phyloP scores from a whole-genome alignment of 2,797 vertebrate species.

The Premnoplex brunnescens region DNA sequence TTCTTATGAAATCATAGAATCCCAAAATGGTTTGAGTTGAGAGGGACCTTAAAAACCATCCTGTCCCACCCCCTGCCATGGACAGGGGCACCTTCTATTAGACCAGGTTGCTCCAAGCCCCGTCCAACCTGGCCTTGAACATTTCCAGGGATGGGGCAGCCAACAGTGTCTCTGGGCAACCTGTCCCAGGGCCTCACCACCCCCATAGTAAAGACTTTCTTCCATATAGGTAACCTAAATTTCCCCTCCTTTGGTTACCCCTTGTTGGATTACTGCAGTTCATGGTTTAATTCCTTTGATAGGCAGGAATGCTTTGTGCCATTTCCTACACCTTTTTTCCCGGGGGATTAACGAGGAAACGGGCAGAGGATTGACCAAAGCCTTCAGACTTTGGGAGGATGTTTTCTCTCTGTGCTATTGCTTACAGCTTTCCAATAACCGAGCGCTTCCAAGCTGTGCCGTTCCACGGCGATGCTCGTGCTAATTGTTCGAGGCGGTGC shows the following conservation, averaged over 20 bases:
- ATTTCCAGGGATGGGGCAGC: background rate
- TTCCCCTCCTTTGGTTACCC: background rate
- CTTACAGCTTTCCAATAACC: background rate
- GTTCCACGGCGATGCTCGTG: background rate
- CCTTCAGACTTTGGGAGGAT: background rate
- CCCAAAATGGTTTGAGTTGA: background rate
- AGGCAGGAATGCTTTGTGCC: background rate
- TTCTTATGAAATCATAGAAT: background rate
- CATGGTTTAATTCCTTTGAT: conserved; percentile 24
- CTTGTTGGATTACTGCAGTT: background rate
- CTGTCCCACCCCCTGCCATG: background rate
- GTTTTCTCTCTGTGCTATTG: background rate
- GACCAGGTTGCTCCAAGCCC: background rate
- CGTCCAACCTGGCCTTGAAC: fast-evolving
- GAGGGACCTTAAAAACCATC: background rate
- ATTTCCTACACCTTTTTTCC: background rate
- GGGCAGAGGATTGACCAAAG: conserved; percentile 8
- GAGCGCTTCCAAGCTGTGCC: background rate
- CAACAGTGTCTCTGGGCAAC: background rate
- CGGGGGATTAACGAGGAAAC: conserved; percentile 27
- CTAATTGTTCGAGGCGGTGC: background rate
- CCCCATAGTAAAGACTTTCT: background rate
- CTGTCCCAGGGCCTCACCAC: background rate
- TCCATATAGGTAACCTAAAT: background rate
- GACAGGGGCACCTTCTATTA: background rate